These are phyloP conservation scores for Dynastes maya DNA, from an alignment of 2,888 invertebrate species.

Conservation along the genomic window DNA sequence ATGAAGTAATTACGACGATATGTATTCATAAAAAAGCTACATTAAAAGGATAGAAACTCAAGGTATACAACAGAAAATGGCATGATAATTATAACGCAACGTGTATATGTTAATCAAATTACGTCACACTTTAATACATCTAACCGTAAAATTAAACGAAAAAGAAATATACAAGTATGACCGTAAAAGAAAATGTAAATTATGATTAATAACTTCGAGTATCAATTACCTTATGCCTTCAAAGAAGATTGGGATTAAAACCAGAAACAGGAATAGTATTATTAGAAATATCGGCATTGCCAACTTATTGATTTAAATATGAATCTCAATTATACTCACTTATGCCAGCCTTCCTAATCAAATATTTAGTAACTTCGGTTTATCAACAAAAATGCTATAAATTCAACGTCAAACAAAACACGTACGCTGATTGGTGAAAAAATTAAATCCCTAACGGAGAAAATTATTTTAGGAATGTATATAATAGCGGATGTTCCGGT, in stretches of 20 bases:
- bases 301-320: conserved; percentile 40
- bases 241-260: conserved; percentile 25
- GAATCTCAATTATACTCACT: not conserved
- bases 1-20: too few species aligned
- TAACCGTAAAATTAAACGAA: not conserved
- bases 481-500: conserved; percentile 41
- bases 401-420: not conserved
- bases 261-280: conserved; percentile 10
- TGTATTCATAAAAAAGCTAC: too few species aligned
- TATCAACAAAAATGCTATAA: conserved; percentile 26
- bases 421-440: conserved; percentile 6
- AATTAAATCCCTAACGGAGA: conserved; percentile 26
- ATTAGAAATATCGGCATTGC: conserved; percentile 20
- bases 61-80: not conserved
- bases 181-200: conserved; percentile 1
- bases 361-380: conserved; percentile 18
- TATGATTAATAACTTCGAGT: not conserved
- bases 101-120: conserved; percentile 30
- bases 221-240: conserved; percentile 24
- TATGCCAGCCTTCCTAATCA: conserved; percentile 18
- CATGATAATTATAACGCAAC: conserved; percentile 26
- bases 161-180: not conserved
- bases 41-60: too few species aligned
- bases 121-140: conserved; percentile 25
- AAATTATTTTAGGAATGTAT: too few species aligned